Percentiles rank a stretch among this genome's conserved stretches.
phyloP scores from a whole-genome alignment of 2,113 vertebrate species.

The Narcine bancroftii region DNA sequence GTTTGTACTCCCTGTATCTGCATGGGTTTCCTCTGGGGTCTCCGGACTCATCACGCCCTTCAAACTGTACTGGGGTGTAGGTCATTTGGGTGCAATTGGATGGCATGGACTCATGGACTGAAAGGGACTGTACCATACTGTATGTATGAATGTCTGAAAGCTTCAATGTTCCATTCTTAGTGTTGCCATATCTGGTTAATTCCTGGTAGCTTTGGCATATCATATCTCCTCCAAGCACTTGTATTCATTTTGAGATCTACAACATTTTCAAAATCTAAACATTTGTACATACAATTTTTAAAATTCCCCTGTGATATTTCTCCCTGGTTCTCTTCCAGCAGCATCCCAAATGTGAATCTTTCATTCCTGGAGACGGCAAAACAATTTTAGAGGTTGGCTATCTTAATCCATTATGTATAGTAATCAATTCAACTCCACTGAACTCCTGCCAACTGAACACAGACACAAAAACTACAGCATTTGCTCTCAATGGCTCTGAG shows the following conservation, averaged over 20 bases:
- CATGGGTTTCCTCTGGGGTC: too few species aligned
- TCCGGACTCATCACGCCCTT: too few species aligned
- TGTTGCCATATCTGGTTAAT: not conserved
- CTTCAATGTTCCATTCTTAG: not conserved
- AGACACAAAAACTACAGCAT: not conserved
- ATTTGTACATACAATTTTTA: not conserved
- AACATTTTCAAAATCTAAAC: not conserved
- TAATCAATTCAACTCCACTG: constrained; percentile 1
- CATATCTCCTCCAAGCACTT: not conserved
- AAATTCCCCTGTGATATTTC: not conserved
- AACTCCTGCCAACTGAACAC: not conserved
- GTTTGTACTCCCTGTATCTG: too few species aligned
- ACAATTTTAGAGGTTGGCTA: not conserved
- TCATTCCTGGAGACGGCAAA: not conserved
- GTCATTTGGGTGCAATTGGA: too few species aligned
- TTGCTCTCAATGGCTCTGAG: not conserved
- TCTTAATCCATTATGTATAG: constrained; percentile 17
- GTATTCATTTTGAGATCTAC: not conserved
- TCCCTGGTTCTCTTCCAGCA: not conserved
- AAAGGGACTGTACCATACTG: too few species aligned
- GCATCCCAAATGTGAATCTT: not conserved
- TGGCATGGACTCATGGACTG: too few species aligned
- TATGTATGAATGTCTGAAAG: too few species aligned
- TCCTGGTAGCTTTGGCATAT: not conserved
- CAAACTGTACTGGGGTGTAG: too few species aligned